Conservation (phyloP, 2,888 invertebrate species). For the Cataglyphis rosenhaueri region DNA sequence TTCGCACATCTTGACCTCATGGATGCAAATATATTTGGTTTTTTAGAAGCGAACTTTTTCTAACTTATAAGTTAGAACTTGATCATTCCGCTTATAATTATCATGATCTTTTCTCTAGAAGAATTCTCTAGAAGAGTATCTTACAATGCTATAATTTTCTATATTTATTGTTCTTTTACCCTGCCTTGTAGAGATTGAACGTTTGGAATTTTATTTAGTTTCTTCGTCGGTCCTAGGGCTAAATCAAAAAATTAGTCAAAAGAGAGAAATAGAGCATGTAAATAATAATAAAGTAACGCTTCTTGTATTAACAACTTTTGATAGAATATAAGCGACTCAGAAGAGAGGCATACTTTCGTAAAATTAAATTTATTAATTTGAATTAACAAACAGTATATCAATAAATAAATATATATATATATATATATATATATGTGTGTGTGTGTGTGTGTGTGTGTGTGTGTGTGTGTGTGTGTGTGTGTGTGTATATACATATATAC, state of each 20-base stretch:
- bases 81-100: conserved; percentile 6
- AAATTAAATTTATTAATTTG: conserved; percentile 61
- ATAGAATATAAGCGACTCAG: conserved; percentile 68
- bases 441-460: too few relatives aligned
- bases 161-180: conserved; percentile 6
- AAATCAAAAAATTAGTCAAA: conserved; percentile 79
- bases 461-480: too few relatives aligned
- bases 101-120: not conserved
- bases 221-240: conserved; percentile 76
- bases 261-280: conserved; percentile 71
- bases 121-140: conserved; percentile 62
- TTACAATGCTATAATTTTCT: conserved; percentile 56
- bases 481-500: not conserved
- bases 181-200: not conserved
- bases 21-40: conserved; percentile 1
- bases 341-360: conserved; percentile 65
- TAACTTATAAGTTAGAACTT: not conserved
- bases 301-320: conserved; percentile 65
- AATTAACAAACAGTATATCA: conserved; percentile 63
- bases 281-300: conserved; percentile 75
- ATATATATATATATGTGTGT: conserved; percentile 54
- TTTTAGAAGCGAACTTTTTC: not conserved
- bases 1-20: not conserved
- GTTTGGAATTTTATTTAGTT: conserved; percentile 37
- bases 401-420: conserved; percentile 58